Base-by-base conservation (phyloP, 2,113 vertebrate genomes). In the Sisor rabdophorus region DNA sequence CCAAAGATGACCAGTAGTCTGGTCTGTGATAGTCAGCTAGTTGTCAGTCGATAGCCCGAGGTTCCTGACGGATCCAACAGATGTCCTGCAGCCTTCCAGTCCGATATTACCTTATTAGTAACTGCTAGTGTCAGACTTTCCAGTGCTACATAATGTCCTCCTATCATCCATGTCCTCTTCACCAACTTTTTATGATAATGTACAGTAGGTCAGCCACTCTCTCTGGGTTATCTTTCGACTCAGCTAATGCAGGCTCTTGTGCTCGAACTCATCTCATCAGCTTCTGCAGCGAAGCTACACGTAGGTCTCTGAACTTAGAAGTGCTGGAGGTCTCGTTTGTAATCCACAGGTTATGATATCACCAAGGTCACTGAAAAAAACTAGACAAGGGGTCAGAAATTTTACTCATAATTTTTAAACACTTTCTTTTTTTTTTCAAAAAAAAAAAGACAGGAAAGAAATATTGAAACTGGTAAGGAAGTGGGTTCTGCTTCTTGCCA, bases 331-430 rank as follows among this genome's bases (percentile, higher is more conserved):
- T 71, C 65, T 75, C 71, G 30, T 68, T 48, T 56, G 77, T 22
- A 24, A 5, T 13, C 47, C 54, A 26, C 55, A 75, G 64, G 72
- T 30, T 19, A 75, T 19, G 32, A 22, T 61, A 50, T 54, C 58
- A 32, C 61, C 22, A 22, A 75, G 50, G 78, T 80, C 32, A 36
- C 59, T 59, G 67, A n/a, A 30, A 30, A 13, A 70, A 50, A 71
- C 53, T 64, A 63, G 55, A 72, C 82, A 64, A 54, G 69, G 73
- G 82, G 55, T 73, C 69, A 78, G 32, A 71, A 63, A 52, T 52
- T 13, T 4, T 72, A 32, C 20, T 40, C 30, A 20, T 19, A 15
- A 52, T 19, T 55, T 48, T 50, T 52, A 50, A 68, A 68, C 44
- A 22, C 48, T 64, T 20, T 48, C 50, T 19, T n/a, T n/a, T n/a